phyloP scores from a whole-genome alignment of 2,113 vertebrate genomes.

The Equus przewalskii region DNA sequence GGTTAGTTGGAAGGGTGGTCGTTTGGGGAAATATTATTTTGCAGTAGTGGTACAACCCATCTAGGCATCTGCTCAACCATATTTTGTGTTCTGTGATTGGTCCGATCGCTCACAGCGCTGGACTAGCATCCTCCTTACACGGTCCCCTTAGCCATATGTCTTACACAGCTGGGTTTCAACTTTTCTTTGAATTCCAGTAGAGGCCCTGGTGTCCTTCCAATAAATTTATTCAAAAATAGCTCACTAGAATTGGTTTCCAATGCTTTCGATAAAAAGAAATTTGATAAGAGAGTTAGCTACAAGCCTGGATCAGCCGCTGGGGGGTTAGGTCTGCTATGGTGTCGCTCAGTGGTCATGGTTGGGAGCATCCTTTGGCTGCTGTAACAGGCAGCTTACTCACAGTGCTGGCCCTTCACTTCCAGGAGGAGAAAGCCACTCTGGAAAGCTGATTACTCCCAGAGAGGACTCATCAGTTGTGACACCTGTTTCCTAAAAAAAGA shows the following conservation, averaged over 20 bases:
- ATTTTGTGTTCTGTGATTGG: background rate
- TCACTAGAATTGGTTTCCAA: conserved; percentile 19
- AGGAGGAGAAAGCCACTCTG: background rate
- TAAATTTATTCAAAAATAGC: background rate
- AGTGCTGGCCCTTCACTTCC: background rate
- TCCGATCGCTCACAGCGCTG: background rate
- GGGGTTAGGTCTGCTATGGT: background rate
- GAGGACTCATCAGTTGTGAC: background rate
- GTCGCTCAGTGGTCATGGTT: background rate
- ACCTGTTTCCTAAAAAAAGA: conserved; percentile 49
- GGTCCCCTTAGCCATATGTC: background rate
- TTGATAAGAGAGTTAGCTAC: background rate
- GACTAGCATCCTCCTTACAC: background rate
- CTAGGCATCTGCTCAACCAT: background rate
- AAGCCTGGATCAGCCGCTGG: background rate
- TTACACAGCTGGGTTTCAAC: conserved; percentile 6
- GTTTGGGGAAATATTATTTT: background rate
- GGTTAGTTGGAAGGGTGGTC: background rate
- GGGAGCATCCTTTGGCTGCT: background rate
- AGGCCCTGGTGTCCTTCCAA: background rate
- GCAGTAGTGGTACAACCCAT: background rate
- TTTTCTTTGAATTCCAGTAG: conserved; percentile 40
- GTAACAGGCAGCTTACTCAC: background rate
- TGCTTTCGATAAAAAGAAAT: conserved; percentile 35
- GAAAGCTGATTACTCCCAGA: background rate